Evolutionary conservation across 2,797 vertebrate species (phyloP).

Genomic region (Ispidina lecontei): DNA sequence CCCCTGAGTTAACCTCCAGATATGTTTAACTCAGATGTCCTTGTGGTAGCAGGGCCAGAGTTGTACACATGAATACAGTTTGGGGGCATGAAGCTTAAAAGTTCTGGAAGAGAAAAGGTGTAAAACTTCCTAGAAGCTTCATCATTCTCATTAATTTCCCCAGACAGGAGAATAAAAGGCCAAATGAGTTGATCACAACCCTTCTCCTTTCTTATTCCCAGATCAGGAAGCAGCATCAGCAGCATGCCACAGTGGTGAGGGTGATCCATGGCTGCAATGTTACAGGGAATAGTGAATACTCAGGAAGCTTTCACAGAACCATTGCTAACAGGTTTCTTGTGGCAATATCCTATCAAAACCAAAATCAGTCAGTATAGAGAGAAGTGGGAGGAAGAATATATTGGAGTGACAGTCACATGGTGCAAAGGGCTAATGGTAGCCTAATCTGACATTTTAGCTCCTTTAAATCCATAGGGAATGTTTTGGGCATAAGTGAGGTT

Average conservation of each 20-base stretch:
- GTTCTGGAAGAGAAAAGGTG: not conserved
- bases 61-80: not conserved
- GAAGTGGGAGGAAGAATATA: not conserved
- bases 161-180: conserved; percentile 11
- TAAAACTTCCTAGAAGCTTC: conserved; percentile 11
- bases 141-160: not conserved
- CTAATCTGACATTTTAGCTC: not conserved
- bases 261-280: not conserved
- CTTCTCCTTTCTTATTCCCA: not conserved
- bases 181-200: not conserved
- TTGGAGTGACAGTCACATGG: not conserved
- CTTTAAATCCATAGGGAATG: not conserved
- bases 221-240: not conserved
- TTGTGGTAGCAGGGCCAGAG: not conserved
- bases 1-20: not conserved
- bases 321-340: not conserved
- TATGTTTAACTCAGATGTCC: not conserved
- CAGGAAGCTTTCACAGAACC: not conserved
- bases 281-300: not conserved
- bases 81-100: not conserved
- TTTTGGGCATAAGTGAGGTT: not conserved
- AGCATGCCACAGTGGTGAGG: not conserved
- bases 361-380: not conserved
- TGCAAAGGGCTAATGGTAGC: not conserved
- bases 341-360: not conserved